phyloP scores from a whole-genome alignment of 2,888 invertebrate genomes.

The Hypena proboscidalis region DNA sequence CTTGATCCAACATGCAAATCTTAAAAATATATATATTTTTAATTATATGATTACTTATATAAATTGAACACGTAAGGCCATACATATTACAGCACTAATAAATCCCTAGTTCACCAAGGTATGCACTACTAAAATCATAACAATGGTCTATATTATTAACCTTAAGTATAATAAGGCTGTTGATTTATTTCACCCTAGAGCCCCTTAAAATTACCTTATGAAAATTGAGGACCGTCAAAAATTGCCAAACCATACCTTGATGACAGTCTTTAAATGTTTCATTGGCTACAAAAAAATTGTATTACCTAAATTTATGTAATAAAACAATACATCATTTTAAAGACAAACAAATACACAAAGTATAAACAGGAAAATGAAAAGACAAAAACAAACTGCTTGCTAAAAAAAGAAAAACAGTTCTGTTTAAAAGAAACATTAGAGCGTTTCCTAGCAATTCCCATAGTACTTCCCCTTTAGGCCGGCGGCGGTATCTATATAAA shows the following conservation, averaged over 20 bases:
- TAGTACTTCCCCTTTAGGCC: slow-evolving; percentile 47
- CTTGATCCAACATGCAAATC: no score
- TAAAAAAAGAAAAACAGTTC: slow-evolving; percentile 17
- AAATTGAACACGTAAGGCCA: no score
- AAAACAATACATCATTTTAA: no score
- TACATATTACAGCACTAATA: no score
- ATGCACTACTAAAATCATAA: no score
- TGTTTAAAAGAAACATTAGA: slow-evolving; percentile 30
- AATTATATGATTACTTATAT: no score
- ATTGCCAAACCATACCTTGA: background rate
- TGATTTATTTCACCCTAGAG: slow-evolving; percentile 1
- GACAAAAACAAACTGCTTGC: slow-evolving; percentile 3
- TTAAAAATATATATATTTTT: no score
- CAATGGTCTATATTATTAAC: no score
- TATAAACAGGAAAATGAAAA: slow-evolving; percentile 7
- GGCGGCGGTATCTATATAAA: slow-evolving; percentile 45
- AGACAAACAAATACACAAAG: no score
- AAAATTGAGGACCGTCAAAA: slow-evolving; percentile 1
- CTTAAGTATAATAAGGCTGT: background rate
- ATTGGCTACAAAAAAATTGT: no score
- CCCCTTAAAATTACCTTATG: background rate
- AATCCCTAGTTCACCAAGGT: no score
- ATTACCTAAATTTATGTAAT: no score
- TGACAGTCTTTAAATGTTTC: background rate
- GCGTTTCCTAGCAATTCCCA: slow-evolving; percentile 34